phyloP scores from a whole-genome alignment of 37 sponge, comb jelly and placozoan genomes.

The Cliona cf. orientalis region DNA sequence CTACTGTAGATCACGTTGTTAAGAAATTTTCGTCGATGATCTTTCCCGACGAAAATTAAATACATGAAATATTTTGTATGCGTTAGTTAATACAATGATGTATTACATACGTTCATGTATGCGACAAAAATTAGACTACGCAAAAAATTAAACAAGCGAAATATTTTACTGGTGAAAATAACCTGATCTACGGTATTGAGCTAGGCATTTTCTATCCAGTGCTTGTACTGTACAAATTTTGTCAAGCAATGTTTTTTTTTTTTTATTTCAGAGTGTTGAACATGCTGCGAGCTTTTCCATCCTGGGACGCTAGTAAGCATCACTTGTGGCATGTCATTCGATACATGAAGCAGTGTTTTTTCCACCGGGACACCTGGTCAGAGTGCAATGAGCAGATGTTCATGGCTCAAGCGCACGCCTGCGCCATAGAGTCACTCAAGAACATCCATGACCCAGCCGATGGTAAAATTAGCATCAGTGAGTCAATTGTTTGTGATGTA shows the following conservation, averaged over 20 bases:
- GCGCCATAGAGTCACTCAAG: constrained; percentile 9
- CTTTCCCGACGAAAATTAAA: no score
- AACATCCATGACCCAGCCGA: constrained; percentile 1
- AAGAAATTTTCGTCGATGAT: no score
- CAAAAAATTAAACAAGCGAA: no score
- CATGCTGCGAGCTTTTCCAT: constrained; percentile 57
- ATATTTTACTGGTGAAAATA: background rate
- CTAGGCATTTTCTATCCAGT: no score
- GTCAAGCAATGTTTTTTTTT: background rate
- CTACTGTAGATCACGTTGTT: no score
- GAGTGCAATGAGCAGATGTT: background rate
- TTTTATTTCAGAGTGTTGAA: constrained; percentile 49
- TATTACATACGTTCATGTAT: background rate
- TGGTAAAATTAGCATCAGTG: background rate
- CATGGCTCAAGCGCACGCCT: background rate
- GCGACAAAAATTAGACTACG: no score
- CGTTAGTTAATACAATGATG: no score
- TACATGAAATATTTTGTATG: no score
- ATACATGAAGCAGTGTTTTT: background rate
- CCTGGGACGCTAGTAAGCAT: constrained; percentile 57
- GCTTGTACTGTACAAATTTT: background rate
- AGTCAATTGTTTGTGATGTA: background rate
- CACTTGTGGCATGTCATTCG: constrained; percentile 62
- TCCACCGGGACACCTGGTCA: background rate
- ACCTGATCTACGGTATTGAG: no score